Percentiles rank a stretch among this genome's conserved stretches.
Evolutionary conservation across 2,888 invertebrate genomes (phyloP).

Genomic region (Ferdinandea cuprea): DNA sequence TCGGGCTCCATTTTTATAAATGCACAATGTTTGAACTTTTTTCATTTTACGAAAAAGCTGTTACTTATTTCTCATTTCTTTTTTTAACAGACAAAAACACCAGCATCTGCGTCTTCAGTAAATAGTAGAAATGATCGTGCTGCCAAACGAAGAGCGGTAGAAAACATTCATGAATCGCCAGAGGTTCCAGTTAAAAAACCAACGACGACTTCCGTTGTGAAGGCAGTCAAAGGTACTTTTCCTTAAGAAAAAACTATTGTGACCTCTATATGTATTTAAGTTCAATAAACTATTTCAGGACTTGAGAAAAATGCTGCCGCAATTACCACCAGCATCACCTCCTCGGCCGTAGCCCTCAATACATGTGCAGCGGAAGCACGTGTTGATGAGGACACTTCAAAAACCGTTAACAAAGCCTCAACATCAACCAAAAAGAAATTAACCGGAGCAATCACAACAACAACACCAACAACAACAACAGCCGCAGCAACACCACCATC

Average conservation of each 20-base stretch:
- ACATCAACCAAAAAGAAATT: constrained; percentile 66
- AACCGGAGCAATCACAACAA: constrained; percentile 42
- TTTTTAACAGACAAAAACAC: constrained; percentile 49
- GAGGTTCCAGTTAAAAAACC: constrained; percentile 74
- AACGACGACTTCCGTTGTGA: constrained; percentile 34
- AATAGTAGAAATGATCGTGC: constrained; percentile 78
- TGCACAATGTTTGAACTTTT: too few relatives aligned
- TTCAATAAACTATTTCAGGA: constrained; percentile 6
- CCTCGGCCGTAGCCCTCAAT: constrained; percentile 24
- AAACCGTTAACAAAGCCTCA: constrained; percentile 57
- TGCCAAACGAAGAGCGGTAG: constrained; percentile 77
- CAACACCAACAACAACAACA: constrained; percentile 23
- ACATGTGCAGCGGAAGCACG: constrained; percentile 37
- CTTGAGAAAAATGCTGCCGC: constrained; percentile 32
- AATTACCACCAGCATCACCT: constrained; percentile 22
- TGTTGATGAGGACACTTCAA: constrained; percentile 36
- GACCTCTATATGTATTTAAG: background rate
- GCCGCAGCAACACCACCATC: constrained; percentile 24
- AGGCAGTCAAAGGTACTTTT: constrained; percentile 72
- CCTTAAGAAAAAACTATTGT: background rate
- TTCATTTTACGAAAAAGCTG: too few relatives aligned
- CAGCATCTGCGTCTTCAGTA: constrained; percentile 74
- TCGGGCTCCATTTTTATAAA: too few relatives aligned
- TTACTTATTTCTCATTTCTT: too few relatives aligned
- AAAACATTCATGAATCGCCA: constrained; percentile 48